Evolutionary conservation across 1,140 invertebrate species (phyloP).

Genomic region (Phymorhynchus buccinoides): DNA sequence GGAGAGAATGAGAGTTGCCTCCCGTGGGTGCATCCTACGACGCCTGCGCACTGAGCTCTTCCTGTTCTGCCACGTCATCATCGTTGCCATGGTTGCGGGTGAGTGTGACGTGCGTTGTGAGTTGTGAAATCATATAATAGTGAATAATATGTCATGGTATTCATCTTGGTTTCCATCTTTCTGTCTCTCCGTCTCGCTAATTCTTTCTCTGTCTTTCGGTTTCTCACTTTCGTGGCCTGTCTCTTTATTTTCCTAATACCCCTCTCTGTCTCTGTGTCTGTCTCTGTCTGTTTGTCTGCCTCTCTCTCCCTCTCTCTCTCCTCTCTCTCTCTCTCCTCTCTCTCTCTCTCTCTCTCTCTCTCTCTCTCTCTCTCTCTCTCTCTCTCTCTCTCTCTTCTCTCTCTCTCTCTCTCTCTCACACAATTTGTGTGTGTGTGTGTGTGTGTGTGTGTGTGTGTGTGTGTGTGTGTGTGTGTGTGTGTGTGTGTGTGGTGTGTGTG

Average conservation of each 20-base stretch:
- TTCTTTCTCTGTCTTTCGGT: no score
- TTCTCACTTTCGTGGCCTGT: not conserved
- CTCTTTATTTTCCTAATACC: not conserved
- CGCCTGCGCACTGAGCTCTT: slow-evolving; percentile 35
- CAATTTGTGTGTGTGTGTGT: not conserved
- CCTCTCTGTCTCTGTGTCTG: not conserved
- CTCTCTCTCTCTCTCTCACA: no score
- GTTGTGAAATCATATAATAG: no score
- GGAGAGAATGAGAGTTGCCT: slow-evolving; percentile 38
- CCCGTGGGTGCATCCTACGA: slow-evolving; percentile 32
- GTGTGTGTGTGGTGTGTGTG: not conserved
- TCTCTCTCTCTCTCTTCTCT: not conserved
- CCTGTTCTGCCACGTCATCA: slow-evolving; percentile 28
- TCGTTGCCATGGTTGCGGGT: slow-evolving; percentile 37
- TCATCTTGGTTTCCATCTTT: no score
- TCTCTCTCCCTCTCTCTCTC: no score
- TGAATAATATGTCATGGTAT: no score
- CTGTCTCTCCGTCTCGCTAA: no score
- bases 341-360: not conserved
- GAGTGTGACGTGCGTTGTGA: no score
- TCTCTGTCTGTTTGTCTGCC: not conserved
- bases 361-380: not conserved
- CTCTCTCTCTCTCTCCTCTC: not conserved
- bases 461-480: not conserved
- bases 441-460: not conserved